These are phyloP conservation scores for Orthosia incerta DNA, from an alignment of 2,888 invertebrate genomes.

Conservation along the genomic window DNA sequence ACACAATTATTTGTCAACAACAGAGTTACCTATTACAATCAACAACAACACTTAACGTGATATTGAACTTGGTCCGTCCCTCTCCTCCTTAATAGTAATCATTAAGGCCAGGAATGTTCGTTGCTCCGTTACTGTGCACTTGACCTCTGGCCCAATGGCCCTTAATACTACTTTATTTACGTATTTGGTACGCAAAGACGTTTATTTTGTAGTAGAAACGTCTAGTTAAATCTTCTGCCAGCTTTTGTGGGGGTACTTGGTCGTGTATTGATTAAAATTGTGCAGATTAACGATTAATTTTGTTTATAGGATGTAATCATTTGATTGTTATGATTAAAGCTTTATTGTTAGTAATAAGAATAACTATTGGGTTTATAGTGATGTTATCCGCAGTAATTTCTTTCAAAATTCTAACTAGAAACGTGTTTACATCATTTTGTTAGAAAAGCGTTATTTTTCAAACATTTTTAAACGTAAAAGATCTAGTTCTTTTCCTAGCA, in stretches of 20 bases:
- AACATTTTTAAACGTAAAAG: neutral
- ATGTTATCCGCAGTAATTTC: neutral
- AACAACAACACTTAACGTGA: slow-evolving; percentile 54
- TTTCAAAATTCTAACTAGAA: neutral
- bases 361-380: neutral
- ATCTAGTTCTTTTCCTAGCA: slow-evolving; percentile 1
- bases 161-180: slow-evolving; percentile 60
- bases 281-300: slow-evolving; percentile 27
- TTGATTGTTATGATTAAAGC: slow-evolving; percentile 1
- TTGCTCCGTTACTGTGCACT: slow-evolving; percentile 57
- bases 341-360: neutral
- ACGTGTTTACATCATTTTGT: neutral
- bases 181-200: slow-evolving; percentile 55
- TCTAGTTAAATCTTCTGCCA: slow-evolving; percentile 39
- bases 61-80: slow-evolving; percentile 60
- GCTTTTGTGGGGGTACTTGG: slow-evolving; percentile 27
- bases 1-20: slow-evolving; percentile 59
- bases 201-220: slow-evolving; percentile 34
- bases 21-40: slow-evolving; percentile 43
- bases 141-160: slow-evolving; percentile 51
- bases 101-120: slow-evolving; percentile 63
- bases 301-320: slow-evolving; percentile 32
- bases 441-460: neutral
- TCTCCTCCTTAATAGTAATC: slow-evolving; percentile 61
- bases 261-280: slow-evolving; percentile 45